Conservation (phyloP, 1,140 invertebrate species). For the Matsumurasca onukii region DNA sequence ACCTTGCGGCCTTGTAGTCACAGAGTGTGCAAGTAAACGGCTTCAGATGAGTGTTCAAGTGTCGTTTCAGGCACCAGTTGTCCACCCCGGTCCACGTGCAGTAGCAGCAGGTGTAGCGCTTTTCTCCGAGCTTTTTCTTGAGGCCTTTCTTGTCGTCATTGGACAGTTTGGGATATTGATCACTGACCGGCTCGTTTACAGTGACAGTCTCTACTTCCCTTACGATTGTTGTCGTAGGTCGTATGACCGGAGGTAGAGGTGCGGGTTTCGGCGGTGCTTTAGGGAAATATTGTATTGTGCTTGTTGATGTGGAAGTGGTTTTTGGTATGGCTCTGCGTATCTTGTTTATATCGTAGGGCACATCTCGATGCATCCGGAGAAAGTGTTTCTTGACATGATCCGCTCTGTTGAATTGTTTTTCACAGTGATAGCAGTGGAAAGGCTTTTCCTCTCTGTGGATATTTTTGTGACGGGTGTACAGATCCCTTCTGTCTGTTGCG, state of each 20-base stretch:
- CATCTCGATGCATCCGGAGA: slow-evolving; percentile 83
- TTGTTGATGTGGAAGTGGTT: slow-evolving; percentile 39
- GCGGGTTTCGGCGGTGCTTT: slow-evolving; percentile 46
- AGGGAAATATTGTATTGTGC: slow-evolving; percentile 47
- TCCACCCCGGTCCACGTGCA: slow-evolving; percentile 91
- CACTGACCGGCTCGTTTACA: slow-evolving; percentile 37
- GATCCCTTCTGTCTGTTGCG: slow-evolving; percentile 86
- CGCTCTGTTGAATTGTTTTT: slow-evolving; percentile 90
- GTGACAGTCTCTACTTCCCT: slow-evolving; percentile 40
- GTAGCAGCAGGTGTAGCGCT: slow-evolving; percentile 78
- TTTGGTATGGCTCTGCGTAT: slow-evolving; percentile 63
- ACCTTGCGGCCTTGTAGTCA: slow-evolving; percentile 87
- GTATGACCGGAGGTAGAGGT: background rate
- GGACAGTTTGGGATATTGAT: slow-evolving; percentile 41
- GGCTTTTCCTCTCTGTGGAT: slow-evolving; percentile 93
- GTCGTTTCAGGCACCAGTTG: slow-evolving; percentile 89
- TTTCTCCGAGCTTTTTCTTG: slow-evolving; percentile 44
- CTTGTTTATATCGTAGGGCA: slow-evolving; percentile 80
- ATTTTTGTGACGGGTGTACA: slow-evolving; percentile 94
- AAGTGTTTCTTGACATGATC: slow-evolving; percentile 96
- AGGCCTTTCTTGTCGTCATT: slow-evolving; percentile 30
- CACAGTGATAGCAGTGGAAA: slow-evolving; percentile 89
- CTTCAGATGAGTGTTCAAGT: slow-evolving; percentile 89
- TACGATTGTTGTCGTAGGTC: too few relatives aligned
- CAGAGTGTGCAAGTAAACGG: slow-evolving; percentile 86